Base-by-base conservation (phyloP, 2,888 invertebrate genomes). In the Epirrita christyi region DNA sequence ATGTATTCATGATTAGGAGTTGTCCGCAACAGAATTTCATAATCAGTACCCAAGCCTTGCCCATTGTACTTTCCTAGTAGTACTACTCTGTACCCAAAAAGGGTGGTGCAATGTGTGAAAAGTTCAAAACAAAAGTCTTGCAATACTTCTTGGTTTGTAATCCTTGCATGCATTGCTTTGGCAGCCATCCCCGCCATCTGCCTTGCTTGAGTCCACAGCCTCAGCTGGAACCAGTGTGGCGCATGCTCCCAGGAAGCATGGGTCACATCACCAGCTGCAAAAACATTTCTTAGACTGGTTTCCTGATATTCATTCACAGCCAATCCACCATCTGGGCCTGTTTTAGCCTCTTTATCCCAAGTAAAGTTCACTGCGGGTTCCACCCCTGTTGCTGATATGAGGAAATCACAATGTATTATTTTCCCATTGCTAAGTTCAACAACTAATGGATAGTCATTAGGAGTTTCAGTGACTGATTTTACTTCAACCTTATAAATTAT, bases 91-190 rank as follows among this genome's bases (percentile, higher is more conserved):
- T 95, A 97, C 2, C 97, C 98, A 91, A 98, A 99, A 68, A 99
- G 95, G 63, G 94, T 95, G 0, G 99, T 99, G 13, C 98, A 97
- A 86, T 99, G 99, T 0, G 98, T 96, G 79, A 99, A 99, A 34
- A 99, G 86, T 88, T 99, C 99, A 90, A 99, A 99, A 81, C 98
- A 98, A 83, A 99, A 98, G 83, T 99, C 99, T 86, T 96, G 97
- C 54, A 95, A 87, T 10, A 96, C 93, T 64, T 93, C 92, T 83
- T 96, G 94, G 6, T 93, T 90, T 9, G 85, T 92, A 6, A 93
- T 76, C 63, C 86, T 86, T 0, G 94, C 94, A 61, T 94, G 93
- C 97, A 99, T 99, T 55, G 96, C 95, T 81, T 96, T 96, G 0
- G 98, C 99, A 21, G 97, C 98, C 93, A 97, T 98, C 52, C 94